phyloP scores from a whole-genome alignment of 2,113 vertebrate genomes.

The Pseudopodoces humilis region DNA sequence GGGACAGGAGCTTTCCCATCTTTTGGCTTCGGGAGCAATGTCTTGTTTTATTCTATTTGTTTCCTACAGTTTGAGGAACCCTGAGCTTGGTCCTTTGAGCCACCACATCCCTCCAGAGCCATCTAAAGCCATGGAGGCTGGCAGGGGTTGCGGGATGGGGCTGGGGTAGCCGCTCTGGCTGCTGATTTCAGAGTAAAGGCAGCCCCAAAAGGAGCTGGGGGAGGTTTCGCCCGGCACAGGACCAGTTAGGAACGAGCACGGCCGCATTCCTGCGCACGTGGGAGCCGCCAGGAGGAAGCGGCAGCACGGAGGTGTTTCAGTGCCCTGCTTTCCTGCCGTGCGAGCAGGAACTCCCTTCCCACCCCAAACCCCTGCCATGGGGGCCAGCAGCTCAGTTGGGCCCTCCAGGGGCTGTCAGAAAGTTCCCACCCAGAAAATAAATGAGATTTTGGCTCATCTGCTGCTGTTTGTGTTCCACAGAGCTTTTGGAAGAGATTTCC shows the following conservation, averaged over 20 bases:
- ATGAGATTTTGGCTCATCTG: background rate
- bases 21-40: accelerated
- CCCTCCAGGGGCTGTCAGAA: background rate
- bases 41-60: background rate
- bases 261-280: conserved; percentile 35
- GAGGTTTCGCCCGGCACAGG: background rate
- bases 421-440: background rate
- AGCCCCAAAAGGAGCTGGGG: background rate
- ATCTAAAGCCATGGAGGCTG: accelerated
- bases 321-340: background rate
- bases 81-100: background rate
- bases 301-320: background rate
- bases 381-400: background rate
- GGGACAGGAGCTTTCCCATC: background rate
- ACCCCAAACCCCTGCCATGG: background rate
- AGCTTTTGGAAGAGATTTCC: background rate
- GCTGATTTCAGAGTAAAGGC: background rate
- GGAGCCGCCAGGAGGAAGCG: background rate
- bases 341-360: background rate
- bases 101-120: background rate
- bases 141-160: accelerated
- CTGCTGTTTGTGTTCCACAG: background rate
- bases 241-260: conserved; percentile 20
- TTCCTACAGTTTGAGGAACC: background rate
- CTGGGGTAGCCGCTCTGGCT: accelerated